Evolutionary conservation across 2,797 vertebrate genomes (phyloP).

Genomic region (Astyanax mexicanus): DNA sequence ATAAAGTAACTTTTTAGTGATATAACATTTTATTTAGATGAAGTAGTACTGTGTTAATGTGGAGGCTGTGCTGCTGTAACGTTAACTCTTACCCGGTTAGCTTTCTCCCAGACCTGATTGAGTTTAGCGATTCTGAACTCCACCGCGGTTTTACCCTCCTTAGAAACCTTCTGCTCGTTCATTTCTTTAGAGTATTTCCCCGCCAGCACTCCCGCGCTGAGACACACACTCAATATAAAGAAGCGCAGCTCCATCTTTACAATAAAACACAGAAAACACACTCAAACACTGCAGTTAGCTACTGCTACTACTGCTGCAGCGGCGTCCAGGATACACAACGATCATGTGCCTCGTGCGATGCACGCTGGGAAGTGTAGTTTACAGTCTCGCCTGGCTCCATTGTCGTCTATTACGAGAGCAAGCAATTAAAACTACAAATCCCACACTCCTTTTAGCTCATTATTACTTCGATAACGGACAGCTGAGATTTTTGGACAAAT

Average conservation of each 20-base stretch:
- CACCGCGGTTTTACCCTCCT: slow-evolving; percentile 64
- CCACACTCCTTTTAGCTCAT: slow-evolving; percentile 28
- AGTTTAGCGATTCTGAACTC: slow-evolving; percentile 92
- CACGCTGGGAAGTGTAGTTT: slow-evolving; percentile 73
- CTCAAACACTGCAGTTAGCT: not conserved
- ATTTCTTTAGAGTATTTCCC: slow-evolving; percentile 89
- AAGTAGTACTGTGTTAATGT: no score
- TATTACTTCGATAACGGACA: slow-evolving; percentile 63
- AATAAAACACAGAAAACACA: not conserved
- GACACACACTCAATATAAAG: slow-evolving; percentile 62
- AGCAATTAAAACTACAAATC: slow-evolving; percentile 67
- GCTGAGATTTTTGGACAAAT: slow-evolving; percentile 70
- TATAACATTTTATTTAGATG: no score
- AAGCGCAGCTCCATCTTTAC: slow-evolving; percentile 68
- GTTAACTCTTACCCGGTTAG: slow-evolving; percentile 87
- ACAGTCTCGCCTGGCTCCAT: rapidly evolving
- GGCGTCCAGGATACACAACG: slow-evolving; percentile 26
- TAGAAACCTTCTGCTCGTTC: slow-evolving; percentile 78
- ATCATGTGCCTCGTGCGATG: slow-evolving; percentile 31
- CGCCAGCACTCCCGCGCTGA: slow-evolving; percentile 67
- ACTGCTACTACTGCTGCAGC: not conserved
- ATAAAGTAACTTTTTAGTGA: no score
- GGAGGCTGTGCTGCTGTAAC: no score
- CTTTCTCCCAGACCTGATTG: slow-evolving; percentile 96
- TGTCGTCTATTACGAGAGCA: rapidly evolving